phyloP scores from a whole-genome alignment of 2,797 vertebrate species.

The Liasis olivaceus region DNA sequence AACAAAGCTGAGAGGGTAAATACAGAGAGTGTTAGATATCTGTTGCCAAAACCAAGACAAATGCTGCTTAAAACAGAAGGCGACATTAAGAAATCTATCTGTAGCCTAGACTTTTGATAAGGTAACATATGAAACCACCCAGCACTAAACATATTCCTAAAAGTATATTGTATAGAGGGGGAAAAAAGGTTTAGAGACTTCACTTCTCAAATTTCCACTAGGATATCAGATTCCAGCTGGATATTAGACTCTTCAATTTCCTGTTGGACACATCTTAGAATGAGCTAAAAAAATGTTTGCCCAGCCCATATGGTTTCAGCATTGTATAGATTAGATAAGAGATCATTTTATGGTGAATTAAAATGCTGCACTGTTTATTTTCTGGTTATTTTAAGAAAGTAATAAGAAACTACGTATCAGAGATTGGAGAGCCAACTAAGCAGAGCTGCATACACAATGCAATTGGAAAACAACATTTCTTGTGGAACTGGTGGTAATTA shows the following conservation, averaged over 20 bases:
- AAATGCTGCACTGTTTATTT: slow-evolving; percentile 63
- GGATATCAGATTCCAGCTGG: slow-evolving; percentile 72
- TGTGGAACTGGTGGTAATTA: slow-evolving; percentile 45
- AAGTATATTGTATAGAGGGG: slow-evolving; percentile 61
- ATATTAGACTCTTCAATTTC: slow-evolving; percentile 77
- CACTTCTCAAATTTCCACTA: slow-evolving; percentile 69
- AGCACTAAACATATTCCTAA: slow-evolving; percentile 23
- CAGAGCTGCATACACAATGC: slow-evolving; percentile 18
- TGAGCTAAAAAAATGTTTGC: slow-evolving; percentile 58
- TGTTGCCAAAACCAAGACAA: accelerated
- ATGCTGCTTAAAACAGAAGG: not conserved
- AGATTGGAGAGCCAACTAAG: slow-evolving; percentile 12
- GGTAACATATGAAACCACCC: slow-evolving; percentile 42
- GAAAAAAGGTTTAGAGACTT: slow-evolving; percentile 68
- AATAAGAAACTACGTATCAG: slow-evolving; percentile 28
- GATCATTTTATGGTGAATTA: slow-evolving; percentile 56
- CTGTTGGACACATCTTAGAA: slow-evolving; percentile 77
- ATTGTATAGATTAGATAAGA: slow-evolving; percentile 67
- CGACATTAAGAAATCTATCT: not conserved
- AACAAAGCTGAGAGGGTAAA: not conserved
- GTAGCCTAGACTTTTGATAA: not conserved
- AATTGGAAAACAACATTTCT: slow-evolving; percentile 58
- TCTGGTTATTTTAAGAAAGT: slow-evolving; percentile 63
- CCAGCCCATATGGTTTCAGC: slow-evolving; percentile 64
- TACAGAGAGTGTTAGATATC: not conserved